phyloP scores from a whole-genome alignment of 2,113 vertebrate genomes.

The Alouatta palliata region DNA sequence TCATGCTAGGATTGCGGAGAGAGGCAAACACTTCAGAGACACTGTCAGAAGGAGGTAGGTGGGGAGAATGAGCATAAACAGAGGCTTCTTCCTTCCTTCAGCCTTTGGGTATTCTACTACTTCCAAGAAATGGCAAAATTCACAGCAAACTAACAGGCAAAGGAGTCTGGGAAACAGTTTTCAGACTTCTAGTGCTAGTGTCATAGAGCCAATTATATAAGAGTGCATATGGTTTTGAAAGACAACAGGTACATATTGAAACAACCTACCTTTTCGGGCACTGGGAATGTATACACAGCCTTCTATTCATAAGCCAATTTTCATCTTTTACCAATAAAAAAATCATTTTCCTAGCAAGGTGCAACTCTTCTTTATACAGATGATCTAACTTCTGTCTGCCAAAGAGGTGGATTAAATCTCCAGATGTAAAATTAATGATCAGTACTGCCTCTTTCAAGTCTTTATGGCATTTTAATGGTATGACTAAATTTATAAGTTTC shows the following conservation, averaged over 20 bases:
- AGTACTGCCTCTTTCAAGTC: not conserved
- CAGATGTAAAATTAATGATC: too few relatives aligned
- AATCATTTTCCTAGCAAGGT: not conserved
- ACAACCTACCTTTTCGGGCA: not conserved
- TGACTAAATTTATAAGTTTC: not conserved
- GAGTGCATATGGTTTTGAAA: not conserved
- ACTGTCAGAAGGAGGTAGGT: accelerated
- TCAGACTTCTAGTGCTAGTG: not conserved
- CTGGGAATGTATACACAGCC: not conserved
- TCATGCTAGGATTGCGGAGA: too few relatives aligned
- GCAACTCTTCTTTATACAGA: not conserved
- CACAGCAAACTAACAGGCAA: not conserved
- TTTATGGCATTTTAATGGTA: not conserved
- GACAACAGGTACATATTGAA: not conserved
- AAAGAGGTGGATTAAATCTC: not conserved
- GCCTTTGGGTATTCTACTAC: not conserved
- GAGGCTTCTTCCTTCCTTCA: not conserved
- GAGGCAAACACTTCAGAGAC: not conserved
- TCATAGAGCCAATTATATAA: not conserved
- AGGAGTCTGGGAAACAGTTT: not conserved
- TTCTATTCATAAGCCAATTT: not conserved
- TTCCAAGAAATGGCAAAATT: not conserved
- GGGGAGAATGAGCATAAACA: too few relatives aligned
- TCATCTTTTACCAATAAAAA: not conserved
- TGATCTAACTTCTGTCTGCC: not conserved